A percentile compares a stretch with the other conserved stretches of the same genome.
Evolutionary conservation across 64 coral and sea anemone genomes (phyloP).

Genomic region (Platygyra sinensis): DNA sequence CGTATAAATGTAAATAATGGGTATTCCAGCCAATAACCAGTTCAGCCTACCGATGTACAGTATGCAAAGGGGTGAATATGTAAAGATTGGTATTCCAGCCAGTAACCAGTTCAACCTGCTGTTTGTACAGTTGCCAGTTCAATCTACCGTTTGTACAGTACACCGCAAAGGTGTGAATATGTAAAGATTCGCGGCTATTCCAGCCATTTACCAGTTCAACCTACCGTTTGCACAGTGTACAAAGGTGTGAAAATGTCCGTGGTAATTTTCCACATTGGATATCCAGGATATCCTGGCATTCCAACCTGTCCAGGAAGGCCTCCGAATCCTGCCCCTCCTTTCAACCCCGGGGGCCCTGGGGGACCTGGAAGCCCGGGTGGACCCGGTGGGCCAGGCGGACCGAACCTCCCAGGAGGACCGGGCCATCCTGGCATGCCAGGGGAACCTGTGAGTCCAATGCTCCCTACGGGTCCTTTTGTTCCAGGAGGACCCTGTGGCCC

Average conservation of each 20-base stretch:
- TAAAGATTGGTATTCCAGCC: too few species aligned
- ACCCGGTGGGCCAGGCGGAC: slow-evolving; percentile 36
- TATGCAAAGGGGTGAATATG: too few species aligned
- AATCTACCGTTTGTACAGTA: too few species aligned
- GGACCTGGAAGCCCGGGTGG: slow-evolving; percentile 39
- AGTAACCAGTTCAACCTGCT: slow-evolving; percentile 6
- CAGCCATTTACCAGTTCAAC: neutral
- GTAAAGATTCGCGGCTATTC: too few species aligned
- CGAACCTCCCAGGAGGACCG: slow-evolving; percentile 52
- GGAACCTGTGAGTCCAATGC: slow-evolving; percentile 23
- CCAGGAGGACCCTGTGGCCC: slow-evolving; percentile 54
- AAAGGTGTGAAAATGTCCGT: slow-evolving; percentile 19
- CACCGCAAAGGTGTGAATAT: too few species aligned
- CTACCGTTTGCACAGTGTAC: slow-evolving; percentile 44
- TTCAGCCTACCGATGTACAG: slow-evolving; percentile 36
- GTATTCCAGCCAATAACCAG: too few species aligned
- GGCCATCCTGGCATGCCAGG: slow-evolving; percentile 55
- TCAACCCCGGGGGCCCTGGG: slow-evolving; percentile 36
- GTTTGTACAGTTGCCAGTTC: slow-evolving; percentile 40
- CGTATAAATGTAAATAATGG: too few species aligned
- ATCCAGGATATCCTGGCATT: slow-evolving; percentile 39
- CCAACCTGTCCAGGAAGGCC: slow-evolving; percentile 68
- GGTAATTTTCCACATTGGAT: slow-evolving; percentile 8
- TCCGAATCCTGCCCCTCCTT: slow-evolving; percentile 29
- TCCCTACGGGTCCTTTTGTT: slow-evolving; percentile 58